A percentile compares a stretch with the other conserved stretches of the same genome.
These are phyloP conservation scores for Aurelia aurita complex sp. Pacific DNA, from an alignment of 30 jellyfish, hydroid and myxozoan genomes.

Conservation along the genomic window DNA sequence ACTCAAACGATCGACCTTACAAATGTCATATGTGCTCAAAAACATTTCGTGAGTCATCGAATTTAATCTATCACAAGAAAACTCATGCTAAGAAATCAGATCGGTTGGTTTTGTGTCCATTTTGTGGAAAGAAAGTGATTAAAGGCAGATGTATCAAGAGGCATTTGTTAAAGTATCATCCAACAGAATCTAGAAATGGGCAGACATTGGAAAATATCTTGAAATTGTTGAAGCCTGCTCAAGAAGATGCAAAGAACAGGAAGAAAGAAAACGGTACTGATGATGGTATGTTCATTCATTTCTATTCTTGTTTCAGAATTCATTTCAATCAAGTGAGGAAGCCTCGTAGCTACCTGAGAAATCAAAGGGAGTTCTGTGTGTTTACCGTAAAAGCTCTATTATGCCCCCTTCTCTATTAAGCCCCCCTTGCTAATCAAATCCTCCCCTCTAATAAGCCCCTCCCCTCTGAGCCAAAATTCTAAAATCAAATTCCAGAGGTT, in stretches of 20 bases:
- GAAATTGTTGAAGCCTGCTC: slow-evolving; percentile 47
- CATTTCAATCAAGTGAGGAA: no score
- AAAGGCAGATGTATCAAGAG: slow-evolving; percentile 81
- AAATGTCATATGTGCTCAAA: slow-evolving; percentile 74
- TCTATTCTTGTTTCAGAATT: no score
- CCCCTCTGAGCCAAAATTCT: no score
- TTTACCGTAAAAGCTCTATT: no score
- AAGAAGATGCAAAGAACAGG: slow-evolving; percentile 1
- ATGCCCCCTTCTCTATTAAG: no score
- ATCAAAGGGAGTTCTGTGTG: no score
- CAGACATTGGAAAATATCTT: slow-evolving; percentile 29
- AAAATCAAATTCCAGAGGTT: no score
- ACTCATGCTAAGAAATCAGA: slow-evolving; percentile 72
- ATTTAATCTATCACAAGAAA: slow-evolving; percentile 70
- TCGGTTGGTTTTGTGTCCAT: slow-evolving; percentile 80
- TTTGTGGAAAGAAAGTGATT: slow-evolving; percentile 70
- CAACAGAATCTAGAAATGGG: slow-evolving; percentile 43
- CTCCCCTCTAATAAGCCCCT: no score
- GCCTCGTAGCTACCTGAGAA: no score
- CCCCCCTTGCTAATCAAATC: no score
- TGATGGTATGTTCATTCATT: no score
- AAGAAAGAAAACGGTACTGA: background rate
- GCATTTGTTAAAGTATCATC: slow-evolving; percentile 73
- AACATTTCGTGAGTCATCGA: slow-evolving; percentile 67
- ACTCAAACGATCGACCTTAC: slow-evolving; percentile 73